Percentiles rank a stretch among this genome's conserved stretches.
Conservation (phyloP, 2,797 vertebrate species). For the Merluccius polli region DNA sequence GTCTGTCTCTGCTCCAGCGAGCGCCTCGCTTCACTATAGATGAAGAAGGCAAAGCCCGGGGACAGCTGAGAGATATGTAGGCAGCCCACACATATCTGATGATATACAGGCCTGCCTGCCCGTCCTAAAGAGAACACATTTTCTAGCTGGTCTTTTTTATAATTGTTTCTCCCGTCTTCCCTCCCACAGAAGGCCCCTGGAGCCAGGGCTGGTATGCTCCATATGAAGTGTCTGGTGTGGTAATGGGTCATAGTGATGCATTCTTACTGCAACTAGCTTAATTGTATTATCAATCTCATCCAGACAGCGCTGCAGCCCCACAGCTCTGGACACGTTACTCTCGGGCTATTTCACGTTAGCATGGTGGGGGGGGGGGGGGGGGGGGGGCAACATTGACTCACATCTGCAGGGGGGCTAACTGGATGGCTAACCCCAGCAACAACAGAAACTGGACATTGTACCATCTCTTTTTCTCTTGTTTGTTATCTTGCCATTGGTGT, state of each 20-base stretch:
- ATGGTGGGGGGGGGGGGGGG: slow-evolving; percentile 48
- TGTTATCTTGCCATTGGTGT: slow-evolving; percentile 32
- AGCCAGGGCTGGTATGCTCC: slow-evolving; percentile 68
- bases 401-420: slow-evolving; percentile 43
- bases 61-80: slow-evolving; percentile 66
- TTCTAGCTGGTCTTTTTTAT: slow-evolving; percentile 65
- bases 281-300: slow-evolving; percentile 79
- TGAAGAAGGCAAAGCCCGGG: slow-evolving; percentile 66
- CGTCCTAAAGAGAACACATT: slow-evolving; percentile 76
- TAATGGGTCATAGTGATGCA: slow-evolving; percentile 77
- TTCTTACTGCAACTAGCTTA: slow-evolving; percentile 73
- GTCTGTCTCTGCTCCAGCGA: slow-evolving; percentile 65
- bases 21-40: slow-evolving; percentile 68
- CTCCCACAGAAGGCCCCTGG: slow-evolving; percentile 60
- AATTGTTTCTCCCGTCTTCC: slow-evolving; percentile 65
- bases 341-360: slow-evolving; percentile 57
- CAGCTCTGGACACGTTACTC: slow-evolving; percentile 67
- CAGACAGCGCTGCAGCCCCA: slow-evolving; percentile 67
- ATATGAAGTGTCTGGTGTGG: slow-evolving; percentile 70
- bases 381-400: slow-evolving; percentile 53
- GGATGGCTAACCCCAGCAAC: slow-evolving; percentile 31
- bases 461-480: slow-evolving; percentile 16
- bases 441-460: slow-evolving; percentile 23
- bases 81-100: slow-evolving; percentile 72
- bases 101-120: slow-evolving; percentile 73